phyloP scores from a whole-genome alignment of 2,113 vertebrate genomes.

The Thomomys bottae region DNA sequence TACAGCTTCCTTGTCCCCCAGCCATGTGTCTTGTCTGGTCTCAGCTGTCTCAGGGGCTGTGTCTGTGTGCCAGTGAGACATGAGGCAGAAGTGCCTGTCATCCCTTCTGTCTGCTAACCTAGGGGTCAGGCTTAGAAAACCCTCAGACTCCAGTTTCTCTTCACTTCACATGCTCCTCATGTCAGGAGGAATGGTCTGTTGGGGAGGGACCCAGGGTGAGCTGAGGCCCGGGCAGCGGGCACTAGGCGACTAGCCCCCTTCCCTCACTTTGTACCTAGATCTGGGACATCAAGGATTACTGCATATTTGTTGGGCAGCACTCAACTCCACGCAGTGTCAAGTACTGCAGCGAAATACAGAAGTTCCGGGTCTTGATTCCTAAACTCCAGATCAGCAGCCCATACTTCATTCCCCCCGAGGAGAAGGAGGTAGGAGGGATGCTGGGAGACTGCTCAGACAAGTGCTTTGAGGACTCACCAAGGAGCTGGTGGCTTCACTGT shows the following conservation, averaged over 20 bases:
- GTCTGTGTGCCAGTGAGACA: neutral
- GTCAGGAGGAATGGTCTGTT: neutral
- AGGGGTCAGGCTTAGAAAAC: neutral
- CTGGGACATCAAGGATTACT: conserved; percentile 84
- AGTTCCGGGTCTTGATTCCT: conserved; percentile 66
- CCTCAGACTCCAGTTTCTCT: neutral
- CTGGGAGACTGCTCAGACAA: neutral
- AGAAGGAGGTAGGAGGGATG: conserved; percentile 64
- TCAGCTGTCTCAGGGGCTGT: neutral
- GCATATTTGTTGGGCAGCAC: neutral
- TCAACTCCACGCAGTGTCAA: neutral
- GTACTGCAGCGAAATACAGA: neutral
- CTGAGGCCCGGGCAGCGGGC: neutral
- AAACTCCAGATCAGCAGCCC: neutral
- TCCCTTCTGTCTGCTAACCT: neutral
- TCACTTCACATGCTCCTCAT: neutral
- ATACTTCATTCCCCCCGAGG: neutral
- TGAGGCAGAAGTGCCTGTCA: neutral
- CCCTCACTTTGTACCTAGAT: conserved; percentile 69
- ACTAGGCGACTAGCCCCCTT: neutral
- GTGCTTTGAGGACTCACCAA: neutral
- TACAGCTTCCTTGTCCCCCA: too few species aligned
- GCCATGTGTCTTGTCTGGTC: neutral
- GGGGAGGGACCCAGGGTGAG: neutral
- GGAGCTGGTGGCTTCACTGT: neutral